Base-by-base conservation (phyloP, 2,797 vertebrate genomes). In the Podarcis siculus region DNA sequence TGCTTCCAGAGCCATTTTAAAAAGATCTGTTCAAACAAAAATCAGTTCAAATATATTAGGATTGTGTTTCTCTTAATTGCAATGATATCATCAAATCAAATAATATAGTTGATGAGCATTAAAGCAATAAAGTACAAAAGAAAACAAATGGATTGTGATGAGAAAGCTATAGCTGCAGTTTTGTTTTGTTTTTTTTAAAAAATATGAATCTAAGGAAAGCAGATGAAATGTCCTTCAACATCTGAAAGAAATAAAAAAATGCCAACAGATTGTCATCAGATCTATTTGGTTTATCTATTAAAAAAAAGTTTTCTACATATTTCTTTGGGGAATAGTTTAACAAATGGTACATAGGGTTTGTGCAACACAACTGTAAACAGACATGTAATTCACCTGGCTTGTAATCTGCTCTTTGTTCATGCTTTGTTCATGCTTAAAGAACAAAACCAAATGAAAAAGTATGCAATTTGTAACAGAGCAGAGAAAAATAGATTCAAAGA, bases 391-490 rank as follows among this genome's bases (percentile, higher is more conserved):
- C 96, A 89, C 94, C 91, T 95, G 94, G 89, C 92, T 96, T 95
- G 91, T 94, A 97, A 96, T 97, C 95, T 97, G 94, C 95, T 96
- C 95, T 96, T 95, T 95, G 95, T 94, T 96, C 94, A 83, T 93
- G 77, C 85, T 83, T 77, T 72, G 10, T 61, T 49, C n/a, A 35
- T 37, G 13, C 12, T 25, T 42, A 35, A 76, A 66, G 89, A 94
- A 94, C 87, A 89, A 95, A 93, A 94, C 95, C 23, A 13, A 69
- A 71, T 5, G 95, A 90, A 88, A 86, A 93, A 79, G 78, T 91
- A 81, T 32, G 91, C 89, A 84, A 82, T 89, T 95, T 92, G 92
- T 90, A 95, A 92, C 84, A 90, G 82, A 86, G 89, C 23, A 86
- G 55, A 89, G 66, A 49, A 75, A 94, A 96, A 94, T 92, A 96